Conservation (phyloP, 2,113 vertebrate genomes). For the Gymnorhina tibicen region DNA sequence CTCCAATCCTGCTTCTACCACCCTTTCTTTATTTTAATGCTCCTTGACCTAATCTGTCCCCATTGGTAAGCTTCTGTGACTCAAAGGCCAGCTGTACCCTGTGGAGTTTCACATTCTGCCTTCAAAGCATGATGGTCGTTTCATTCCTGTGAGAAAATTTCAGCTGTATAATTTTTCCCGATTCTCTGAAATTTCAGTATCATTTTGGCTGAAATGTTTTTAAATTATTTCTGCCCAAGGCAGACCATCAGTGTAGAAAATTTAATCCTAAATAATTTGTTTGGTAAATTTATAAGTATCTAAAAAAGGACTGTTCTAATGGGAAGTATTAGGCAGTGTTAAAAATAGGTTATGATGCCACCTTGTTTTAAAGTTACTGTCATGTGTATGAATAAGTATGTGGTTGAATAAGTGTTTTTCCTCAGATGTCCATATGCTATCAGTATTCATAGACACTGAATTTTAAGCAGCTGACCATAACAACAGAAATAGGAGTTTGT, state of each 20-base stretch:
- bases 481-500: not conserved
- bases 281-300: not conserved
- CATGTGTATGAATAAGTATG: not conserved
- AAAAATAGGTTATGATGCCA: slow-evolving; percentile 31
- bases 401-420: not conserved
- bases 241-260: not conserved
- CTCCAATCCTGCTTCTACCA: not conserved
- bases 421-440: not conserved
- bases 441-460: not conserved
- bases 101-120: slow-evolving; percentile 18
- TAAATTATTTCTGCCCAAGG: not conserved
- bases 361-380: slow-evolving; percentile 26
- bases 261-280: not conserved
- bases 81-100: slow-evolving; percentile 34
- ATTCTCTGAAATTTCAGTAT: not conserved
- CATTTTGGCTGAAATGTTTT: not conserved
- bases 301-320: not conserved
- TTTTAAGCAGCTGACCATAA: not conserved
- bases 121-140: not conserved
- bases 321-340: not conserved
- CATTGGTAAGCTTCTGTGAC: not conserved
- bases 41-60: slow-evolving; percentile 47
- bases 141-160: slow-evolving; percentile 15
- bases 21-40: not conserved
- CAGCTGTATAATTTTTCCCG: not conserved